These are phyloP conservation scores for Drosophila simulans DNA, from an alignment of 1,140 invertebrate genomes.

Conservation along the genomic window DNA sequence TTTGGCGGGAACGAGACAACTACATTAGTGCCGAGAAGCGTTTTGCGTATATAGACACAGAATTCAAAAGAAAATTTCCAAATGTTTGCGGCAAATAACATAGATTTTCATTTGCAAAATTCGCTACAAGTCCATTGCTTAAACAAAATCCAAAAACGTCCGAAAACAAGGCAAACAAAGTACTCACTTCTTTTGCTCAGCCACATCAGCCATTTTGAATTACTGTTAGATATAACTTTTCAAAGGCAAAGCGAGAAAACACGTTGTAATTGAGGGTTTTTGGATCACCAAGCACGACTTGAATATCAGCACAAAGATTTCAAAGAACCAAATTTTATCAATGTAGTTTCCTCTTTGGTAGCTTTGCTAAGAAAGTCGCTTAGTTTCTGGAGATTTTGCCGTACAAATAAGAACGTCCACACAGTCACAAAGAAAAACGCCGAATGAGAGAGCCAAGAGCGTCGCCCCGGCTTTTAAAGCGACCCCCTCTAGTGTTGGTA, in stretches of 20 bases:
- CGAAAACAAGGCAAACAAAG: constrained; percentile 46
- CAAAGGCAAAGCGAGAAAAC: constrained; percentile 69
- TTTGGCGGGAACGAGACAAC: constrained; percentile 60
- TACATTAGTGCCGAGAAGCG: constrained; percentile 38
- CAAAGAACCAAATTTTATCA: constrained; percentile 59
- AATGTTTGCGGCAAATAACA: constrained; percentile 50
- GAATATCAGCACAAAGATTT: constrained; percentile 38
- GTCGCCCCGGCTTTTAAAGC: constrained; percentile 34
- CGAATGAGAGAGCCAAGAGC: constrained; percentile 74
- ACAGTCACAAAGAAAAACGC: constrained; percentile 75
- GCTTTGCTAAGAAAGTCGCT: constrained; percentile 62
- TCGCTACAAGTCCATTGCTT: constrained; percentile 42
- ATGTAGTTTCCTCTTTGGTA: constrained; percentile 57
- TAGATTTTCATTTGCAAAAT: constrained; percentile 61
- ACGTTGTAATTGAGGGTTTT: constrained; percentile 42
- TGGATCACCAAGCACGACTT: constrained; percentile 45
- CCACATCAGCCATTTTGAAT: constrained; percentile 84
- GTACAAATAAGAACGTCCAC: constrained; percentile 59
- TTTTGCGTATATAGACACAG: constrained; percentile 78
- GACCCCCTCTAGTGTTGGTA: constrained; percentile 24
- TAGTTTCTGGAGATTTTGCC: constrained; percentile 46
- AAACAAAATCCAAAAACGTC: constrained; percentile 50
- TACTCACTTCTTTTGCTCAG: constrained; percentile 84
- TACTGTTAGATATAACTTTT: constrained; percentile 62
- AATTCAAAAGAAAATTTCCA: constrained; percentile 73